A percentile compares a stretch with the other conserved stretches of the same genome.
These are phyloP conservation scores for Origma solitaria DNA, from an alignment of 2,113 vertebrate genomes.

Conservation along the genomic window DNA sequence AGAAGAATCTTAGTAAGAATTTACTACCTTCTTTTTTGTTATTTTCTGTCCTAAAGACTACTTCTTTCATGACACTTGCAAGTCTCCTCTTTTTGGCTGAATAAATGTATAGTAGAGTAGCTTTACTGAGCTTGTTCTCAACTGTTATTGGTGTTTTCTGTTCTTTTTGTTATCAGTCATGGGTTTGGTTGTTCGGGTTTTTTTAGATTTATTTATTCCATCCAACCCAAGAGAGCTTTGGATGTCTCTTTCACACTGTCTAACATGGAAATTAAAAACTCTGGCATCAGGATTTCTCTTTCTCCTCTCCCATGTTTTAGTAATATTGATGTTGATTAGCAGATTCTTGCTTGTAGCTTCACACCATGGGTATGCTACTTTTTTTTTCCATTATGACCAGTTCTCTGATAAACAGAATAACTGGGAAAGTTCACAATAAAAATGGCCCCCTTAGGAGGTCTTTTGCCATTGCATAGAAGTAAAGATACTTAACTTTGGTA, in stretches of 20 bases:
- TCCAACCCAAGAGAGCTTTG: background rate
- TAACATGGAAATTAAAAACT: background rate
- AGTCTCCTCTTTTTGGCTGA: background rate
- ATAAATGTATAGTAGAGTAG: background rate
- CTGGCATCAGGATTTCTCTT: background rate
- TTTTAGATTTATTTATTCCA: background rate
- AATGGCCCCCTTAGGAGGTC: background rate
- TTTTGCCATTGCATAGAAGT: background rate
- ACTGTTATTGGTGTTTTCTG: background rate
- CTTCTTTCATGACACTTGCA: background rate
- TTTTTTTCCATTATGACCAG: background rate
- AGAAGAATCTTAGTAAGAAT: background rate
- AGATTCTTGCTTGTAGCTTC: background rate
- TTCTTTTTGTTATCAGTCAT: accelerated
- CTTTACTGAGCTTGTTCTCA: background rate
- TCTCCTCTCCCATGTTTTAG: background rate
- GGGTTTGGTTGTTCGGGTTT: background rate
- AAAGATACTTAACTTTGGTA: background rate
- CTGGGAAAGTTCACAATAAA: background rate
- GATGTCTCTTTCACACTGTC: background rate
- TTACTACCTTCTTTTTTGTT: background rate
- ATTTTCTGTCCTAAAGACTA: background rate
- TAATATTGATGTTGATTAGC: background rate
- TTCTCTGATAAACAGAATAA: background rate
- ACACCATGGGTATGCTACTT: background rate